Evolutionary conservation across 64 coral and sea anemone genomes (phyloP), one percentile per base, ranked within the genome.

Genomic region (Acropora tenuis): DNA sequence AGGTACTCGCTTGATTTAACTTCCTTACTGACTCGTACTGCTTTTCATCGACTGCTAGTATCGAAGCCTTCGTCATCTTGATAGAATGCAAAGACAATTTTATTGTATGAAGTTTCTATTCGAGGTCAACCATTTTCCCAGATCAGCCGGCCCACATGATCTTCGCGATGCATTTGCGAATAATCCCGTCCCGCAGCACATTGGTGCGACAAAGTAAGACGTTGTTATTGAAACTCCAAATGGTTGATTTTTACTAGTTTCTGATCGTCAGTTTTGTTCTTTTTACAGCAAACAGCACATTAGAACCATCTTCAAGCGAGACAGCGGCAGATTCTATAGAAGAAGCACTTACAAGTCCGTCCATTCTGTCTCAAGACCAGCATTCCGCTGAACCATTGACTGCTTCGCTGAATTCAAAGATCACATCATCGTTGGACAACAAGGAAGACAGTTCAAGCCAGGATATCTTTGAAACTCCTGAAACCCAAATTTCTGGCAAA

Each of bases 401-500:
- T 85, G 82, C 61, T 2, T 85, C 82, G 18, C 18, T 85, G 2
- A 85, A 85, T 47, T 69, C 82, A 85, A 69, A 85, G 8, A 48
- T 85, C 61, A 85, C 82, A 42, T 8, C 63, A 13, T 81, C 79
- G 15, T 60, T 42, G 20, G 79, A 81, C 6, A 85, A 4, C 47
- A 2, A 59, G 4, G 63, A 48, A 69, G 82, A n/a, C 43, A 85
- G 42, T 1, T 65, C 45, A 48, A 85, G 6, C 43, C 41, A 69
- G 5, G 82, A 85, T 0, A 85, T 1, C 8, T 85, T 85, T 30
- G 18, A 9, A 6, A 49, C 15, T 85, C 63, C 82, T 48, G 82
- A 85, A 45, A 65, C 49, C 44, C 82, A 85, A 49, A 85, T 85
- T 3, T 85, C 82, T 16, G 82, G 82, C 0, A 85, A 85, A 85